These are phyloP conservation scores for Ethmia dodecea DNA, from an alignment of 2,888 invertebrate genomes.

Conservation along the genomic window DNA sequence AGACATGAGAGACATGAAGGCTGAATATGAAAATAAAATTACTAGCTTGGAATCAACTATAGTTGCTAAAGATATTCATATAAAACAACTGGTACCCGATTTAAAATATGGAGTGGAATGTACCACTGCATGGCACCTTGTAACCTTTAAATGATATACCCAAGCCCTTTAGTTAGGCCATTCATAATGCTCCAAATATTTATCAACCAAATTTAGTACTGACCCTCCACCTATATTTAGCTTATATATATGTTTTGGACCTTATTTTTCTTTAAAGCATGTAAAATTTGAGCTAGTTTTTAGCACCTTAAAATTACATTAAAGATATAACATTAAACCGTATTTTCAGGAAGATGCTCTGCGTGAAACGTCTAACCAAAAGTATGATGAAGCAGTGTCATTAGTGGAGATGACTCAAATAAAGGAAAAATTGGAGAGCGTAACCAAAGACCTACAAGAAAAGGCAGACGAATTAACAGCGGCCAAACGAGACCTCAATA, in stretches of 20 bases:
- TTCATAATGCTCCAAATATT: too few species aligned
- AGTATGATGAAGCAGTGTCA: constrained; percentile 66
- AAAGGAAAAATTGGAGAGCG: constrained; percentile 61
- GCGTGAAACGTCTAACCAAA: constrained; percentile 61
- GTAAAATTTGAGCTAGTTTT: too few species aligned
- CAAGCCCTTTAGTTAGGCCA: neutral
- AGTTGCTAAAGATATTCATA: constrained; percentile 77
- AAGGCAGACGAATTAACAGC: constrained; percentile 51
- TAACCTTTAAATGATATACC: neutral
- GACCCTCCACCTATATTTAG: too few species aligned
- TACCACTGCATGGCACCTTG: constrained; percentile 23
- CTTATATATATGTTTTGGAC: too few species aligned
- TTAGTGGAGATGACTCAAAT: constrained; percentile 68
- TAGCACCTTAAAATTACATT: too few species aligned
- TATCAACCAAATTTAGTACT: too few species aligned
- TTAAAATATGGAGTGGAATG: constrained; percentile 18
- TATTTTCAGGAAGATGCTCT: constrained; percentile 62
- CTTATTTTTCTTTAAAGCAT: too few species aligned
- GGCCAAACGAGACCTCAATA: constrained; percentile 49
- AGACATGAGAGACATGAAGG: constrained; percentile 72
- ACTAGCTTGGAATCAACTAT: constrained; percentile 77
- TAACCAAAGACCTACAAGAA: constrained; percentile 47
- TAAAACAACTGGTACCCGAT: constrained; percentile 78
- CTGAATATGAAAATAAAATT: constrained; percentile 77
- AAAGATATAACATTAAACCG: too few species aligned